Base-by-base conservation (phyloP, 1,140 invertebrate species). In the Spodoptera frugiperda region DNA sequence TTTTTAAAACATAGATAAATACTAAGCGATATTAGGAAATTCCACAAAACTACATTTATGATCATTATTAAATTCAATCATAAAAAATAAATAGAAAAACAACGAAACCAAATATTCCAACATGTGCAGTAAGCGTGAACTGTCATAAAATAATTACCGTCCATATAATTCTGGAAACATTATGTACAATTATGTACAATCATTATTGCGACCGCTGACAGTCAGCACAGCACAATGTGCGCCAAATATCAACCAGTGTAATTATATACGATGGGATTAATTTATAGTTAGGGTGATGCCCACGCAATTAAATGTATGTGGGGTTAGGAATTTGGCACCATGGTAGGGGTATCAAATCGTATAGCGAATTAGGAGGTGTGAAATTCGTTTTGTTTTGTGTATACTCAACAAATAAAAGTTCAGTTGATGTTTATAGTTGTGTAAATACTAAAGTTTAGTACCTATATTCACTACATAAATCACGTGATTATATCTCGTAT, bases 161-260 rank as follows among this genome's bases (percentile, higher is more conserved):
- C 61, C 46, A 39, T 25, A 54, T 71, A 71, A 57, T 57, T 17
- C 15, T 44, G 53, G n/a, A 9, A 21, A 65, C 68, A 78, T 73
- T 73, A 67, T 78, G 76, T 78, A 46, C 71, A 78, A 74, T 74
- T 78, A 78, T 68, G 71, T 78, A 65, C 59, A 49, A 74, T 55
- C 44, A 68, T 76, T 75, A 79, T 59, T 55, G 48, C 44, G 30
- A 57, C 30, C n/a, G 54, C 19, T 76, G 78, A 65, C 73, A 73
- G 73, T 55, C 12, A 19, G 68, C 30, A 46, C 39, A 17, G 30
- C 11, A 55, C 30, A 71, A 71, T 71, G 51, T 17, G 17, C 30
- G 30, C 30, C 68, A 25, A 54, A 44, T 55, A 57, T 71, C 44
- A 71, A 71, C 49, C 68, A 39, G 55, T 53, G 53, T 71, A 71